A percentile compares a stretch with the other conserved stretches of the same genome.
phyloP scores from a whole-genome alignment of 1,140 invertebrate species.

The Drosophila insularis region DNA sequence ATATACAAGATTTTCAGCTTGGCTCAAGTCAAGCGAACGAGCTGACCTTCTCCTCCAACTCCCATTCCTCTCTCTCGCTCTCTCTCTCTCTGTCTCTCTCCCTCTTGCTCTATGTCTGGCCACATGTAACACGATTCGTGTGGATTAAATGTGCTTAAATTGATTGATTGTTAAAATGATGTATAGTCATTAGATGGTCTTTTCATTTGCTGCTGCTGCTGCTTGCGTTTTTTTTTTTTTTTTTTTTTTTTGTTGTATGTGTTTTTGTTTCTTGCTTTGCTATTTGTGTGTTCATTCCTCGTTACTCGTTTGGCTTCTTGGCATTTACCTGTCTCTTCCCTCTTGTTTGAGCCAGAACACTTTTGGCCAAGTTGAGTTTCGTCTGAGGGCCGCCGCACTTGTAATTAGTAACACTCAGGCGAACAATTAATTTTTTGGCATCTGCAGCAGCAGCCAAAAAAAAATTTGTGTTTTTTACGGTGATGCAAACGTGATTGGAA shows the following conservation, averaged over 20 bases:
- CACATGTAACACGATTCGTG: slow-evolving; percentile 75
- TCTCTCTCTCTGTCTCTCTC: neutral
- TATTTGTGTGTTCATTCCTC: slow-evolving; percentile 17
- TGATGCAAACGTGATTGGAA: neutral
- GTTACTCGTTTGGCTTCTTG: slow-evolving; percentile 12
- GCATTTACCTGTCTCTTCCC: slow-evolving; percentile 9
- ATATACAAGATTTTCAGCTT: slow-evolving; percentile 75
- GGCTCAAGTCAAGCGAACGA: slow-evolving; percentile 54
- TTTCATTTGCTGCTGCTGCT: slow-evolving; percentile 34
- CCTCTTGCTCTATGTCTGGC: slow-evolving; percentile 6
- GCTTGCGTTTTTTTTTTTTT: slow-evolving; percentile 35
- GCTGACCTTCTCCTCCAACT: slow-evolving; percentile 30
- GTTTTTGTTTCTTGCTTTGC: slow-evolving; percentile 3
- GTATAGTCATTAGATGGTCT: slow-evolving; percentile 71
- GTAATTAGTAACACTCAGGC: slow-evolving; percentile 72
- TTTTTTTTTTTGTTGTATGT: slow-evolving; percentile 28
- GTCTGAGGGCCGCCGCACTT: slow-evolving; percentile 35
- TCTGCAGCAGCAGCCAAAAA: slow-evolving; percentile 16
- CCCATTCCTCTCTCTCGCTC: neutral
- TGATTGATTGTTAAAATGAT: slow-evolving; percentile 80
- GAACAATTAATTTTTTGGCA: slow-evolving; percentile 57
- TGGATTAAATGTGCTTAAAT: slow-evolving; percentile 77
- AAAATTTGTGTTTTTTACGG: neutral
- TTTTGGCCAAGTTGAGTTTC: neutral
- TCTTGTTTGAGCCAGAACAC: neutral